Conservation (phyloP, 2,113 vertebrate genomes). For the Hipposideros armiger region DNA sequence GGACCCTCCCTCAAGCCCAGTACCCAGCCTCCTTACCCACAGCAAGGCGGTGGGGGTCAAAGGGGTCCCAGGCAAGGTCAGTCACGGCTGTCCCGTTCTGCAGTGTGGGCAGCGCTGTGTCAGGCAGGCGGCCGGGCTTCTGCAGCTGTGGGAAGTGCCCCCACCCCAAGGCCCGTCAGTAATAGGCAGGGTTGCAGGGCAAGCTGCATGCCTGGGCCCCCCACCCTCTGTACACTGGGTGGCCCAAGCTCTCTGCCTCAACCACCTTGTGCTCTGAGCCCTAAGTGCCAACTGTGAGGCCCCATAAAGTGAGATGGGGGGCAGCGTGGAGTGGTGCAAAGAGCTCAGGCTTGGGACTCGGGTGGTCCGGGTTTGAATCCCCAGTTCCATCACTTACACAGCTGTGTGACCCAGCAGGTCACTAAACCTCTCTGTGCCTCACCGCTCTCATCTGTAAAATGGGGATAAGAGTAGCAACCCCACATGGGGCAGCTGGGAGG, state of each 20-base stretch:
- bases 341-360: not conserved
- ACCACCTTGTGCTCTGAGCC: not conserved
- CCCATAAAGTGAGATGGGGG: not conserved
- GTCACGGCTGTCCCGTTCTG: conserved; percentile 93
- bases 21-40: conserved; percentile 89
- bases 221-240: not conserved
- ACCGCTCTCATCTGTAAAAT: conserved; percentile 62
- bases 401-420: conserved; percentile 36
- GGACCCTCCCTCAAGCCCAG: not conserved
- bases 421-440: conserved; percentile 53
- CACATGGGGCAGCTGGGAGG: not conserved
- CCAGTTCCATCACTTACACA: conserved; percentile 63
- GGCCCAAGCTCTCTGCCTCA: conserved; percentile 58
- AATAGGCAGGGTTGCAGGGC: not conserved
- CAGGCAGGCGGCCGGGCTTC: conserved; percentile 92
- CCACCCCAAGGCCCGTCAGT: not conserved
- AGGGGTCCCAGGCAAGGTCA: conserved; percentile 96
- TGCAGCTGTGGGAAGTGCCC: conserved; percentile 88
- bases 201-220: not conserved
- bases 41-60: conserved; percentile 90
- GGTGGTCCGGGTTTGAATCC: not conserved
- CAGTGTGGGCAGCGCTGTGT: conserved; percentile 91
- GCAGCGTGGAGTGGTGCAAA: not conserved
- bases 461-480: not conserved
- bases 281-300: not conserved